phyloP scores from a whole-genome alignment of 2,113 vertebrate species.

The Channa argus region DNA sequence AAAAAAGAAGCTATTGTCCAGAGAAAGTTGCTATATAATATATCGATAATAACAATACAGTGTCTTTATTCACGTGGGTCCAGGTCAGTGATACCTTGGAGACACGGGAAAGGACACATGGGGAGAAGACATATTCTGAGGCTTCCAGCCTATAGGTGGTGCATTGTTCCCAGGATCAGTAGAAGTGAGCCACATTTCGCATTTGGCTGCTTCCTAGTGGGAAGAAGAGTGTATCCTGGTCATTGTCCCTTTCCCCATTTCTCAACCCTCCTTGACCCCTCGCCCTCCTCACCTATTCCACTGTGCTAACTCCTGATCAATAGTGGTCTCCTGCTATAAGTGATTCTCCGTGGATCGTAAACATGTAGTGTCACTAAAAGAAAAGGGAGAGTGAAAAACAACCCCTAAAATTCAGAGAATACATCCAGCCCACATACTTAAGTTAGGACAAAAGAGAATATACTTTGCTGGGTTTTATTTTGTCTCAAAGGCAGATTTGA shows the following conservation, averaged over 20 bases:
- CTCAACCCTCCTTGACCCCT: conserved; percentile 59
- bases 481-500: conserved; percentile 46
- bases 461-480: conserved; percentile 49
- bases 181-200: conserved; percentile 68
- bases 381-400: conserved; percentile 36
- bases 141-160: conserved; percentile 61
- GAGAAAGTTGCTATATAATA: background rate
- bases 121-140: conserved; percentile 49
- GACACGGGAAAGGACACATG: conserved; percentile 28
- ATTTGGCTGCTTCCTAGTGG: conserved; percentile 55
- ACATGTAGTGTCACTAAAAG: conserved; percentile 64
- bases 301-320: conserved; percentile 59
- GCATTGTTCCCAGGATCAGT: conserved; percentile 73
- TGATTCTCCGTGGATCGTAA: conserved; percentile 31
- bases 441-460: conserved; percentile 58
- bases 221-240: conserved; percentile 58
- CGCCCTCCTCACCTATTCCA: conserved; percentile 37
- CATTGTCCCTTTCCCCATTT: conserved; percentile 24
- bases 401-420: conserved; percentile 46
- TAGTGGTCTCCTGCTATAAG: conserved; percentile 47
- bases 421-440: conserved; percentile 45
- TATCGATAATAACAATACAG: conserved; percentile 14
- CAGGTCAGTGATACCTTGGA: conserved; percentile 28
- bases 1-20: conserved; percentile 23
- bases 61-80: conserved; percentile 12